A percentile compares a stretch with the other conserved stretches of the same genome.
Evolutionary conservation across 2,797 vertebrate species (phyloP).

Genomic region (Balearica regulorum): DNA sequence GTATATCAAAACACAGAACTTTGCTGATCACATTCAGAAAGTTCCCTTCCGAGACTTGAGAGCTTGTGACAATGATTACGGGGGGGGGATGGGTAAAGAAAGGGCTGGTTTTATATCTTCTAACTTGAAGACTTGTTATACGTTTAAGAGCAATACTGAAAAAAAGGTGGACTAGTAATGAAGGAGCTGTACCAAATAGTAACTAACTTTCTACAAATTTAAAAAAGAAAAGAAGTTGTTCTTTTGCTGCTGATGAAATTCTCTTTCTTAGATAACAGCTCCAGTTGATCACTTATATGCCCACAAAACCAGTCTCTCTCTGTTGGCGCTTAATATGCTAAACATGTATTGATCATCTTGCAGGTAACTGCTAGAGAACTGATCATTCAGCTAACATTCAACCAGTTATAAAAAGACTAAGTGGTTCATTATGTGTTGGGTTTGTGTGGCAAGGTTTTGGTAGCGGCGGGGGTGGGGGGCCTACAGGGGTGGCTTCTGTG

Average conservation of each 20-base stretch:
- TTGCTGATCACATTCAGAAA: not conserved
- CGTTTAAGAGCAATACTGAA: not conserved
- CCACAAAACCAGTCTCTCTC: not conserved
- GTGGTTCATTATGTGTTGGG: not conserved
- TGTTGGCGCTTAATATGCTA: not conserved
- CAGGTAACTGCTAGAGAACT: not conserved
- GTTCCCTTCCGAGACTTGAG: not conserved
- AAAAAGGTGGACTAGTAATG: not conserved
- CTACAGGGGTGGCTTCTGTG: no score
- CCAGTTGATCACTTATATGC: not conserved
- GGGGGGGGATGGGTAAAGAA: not conserved
- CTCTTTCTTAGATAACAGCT: not conserved
- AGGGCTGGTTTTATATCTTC: not conserved
- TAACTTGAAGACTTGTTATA: not conserved
- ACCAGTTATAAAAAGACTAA: not conserved
- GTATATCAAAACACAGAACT: not conserved
- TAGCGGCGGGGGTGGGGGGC: no score
- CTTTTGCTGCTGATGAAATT: not conserved
- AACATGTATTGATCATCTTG: slow-evolving; percentile 17
- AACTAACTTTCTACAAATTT: not conserved
- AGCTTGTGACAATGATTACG: not conserved
- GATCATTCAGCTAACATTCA: not conserved
- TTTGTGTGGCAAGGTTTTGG: no score
- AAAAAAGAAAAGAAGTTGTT: not conserved
- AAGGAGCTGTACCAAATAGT: not conserved